A percentile compares a stretch with the other conserved stretches of the same genome.
These are phyloP conservation scores for Lithophane leautieri DNA, from an alignment of 2,888 invertebrate genomes.

Conservation along the genomic window DNA sequence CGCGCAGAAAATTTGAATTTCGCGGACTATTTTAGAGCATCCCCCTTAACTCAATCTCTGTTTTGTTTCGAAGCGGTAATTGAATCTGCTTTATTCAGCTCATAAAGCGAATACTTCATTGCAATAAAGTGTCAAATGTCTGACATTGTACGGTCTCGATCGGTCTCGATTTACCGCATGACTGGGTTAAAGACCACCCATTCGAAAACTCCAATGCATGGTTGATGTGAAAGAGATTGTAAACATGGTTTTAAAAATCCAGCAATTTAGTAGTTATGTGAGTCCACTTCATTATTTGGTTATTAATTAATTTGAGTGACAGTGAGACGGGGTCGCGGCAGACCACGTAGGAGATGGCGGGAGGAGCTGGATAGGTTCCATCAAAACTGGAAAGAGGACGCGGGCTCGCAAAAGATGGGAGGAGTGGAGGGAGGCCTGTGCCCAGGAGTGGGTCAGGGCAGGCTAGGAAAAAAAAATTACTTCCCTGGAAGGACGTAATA, in stretches of 20 bases:
- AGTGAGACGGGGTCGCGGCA: too few species aligned
- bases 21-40: too few species aligned
- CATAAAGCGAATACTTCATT: slow-evolving; percentile 3
- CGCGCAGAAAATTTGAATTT: too few species aligned
- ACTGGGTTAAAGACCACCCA: neutral
- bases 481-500: too few species aligned
- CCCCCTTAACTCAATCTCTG: neutral
- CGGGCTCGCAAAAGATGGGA: neutral
- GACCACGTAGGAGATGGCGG: too few species aligned
- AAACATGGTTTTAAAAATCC: neutral
- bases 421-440: neutral
- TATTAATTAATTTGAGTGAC: too few species aligned
- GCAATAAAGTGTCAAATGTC: slow-evolving; percentile 5
- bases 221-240: neutral
- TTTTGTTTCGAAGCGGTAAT: slow-evolving; percentile 9
- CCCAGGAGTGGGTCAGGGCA: too few species aligned
- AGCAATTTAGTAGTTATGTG: too few species aligned
- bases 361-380: too few species aligned
- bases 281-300: too few species aligned
- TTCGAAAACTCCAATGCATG: neutral
- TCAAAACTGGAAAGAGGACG: neutral
- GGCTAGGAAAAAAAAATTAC: too few species aligned
- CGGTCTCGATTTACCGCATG: neutral
- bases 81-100: neutral
- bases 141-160: neutral